Evolutionary conservation across 2,888 invertebrate genomes (phyloP), one percentile per base, ranked within the genome.

Genomic region (Pachycephus smyrnensis): DNA sequence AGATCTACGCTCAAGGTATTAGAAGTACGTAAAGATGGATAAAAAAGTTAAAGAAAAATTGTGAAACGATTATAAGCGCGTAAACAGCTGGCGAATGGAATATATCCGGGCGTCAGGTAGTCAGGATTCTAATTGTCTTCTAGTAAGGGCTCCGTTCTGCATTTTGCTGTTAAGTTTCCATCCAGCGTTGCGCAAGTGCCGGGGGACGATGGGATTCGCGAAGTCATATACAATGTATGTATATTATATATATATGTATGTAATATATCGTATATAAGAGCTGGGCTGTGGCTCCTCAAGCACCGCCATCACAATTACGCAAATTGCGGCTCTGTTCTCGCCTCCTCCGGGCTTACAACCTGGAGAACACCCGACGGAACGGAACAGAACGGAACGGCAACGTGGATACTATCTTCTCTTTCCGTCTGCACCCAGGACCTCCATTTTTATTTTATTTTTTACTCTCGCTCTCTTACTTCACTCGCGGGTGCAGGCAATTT

Each of bases 321-420:
- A 90, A 90, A 90, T 90, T 90, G 88, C 88, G 85, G 89, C 86
- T 88, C 88, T 87, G 89, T 90, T 90, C 89, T 89, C 88, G 88
- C 89, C 88, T 88, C 84, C 86, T 85, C 80, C 84, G 85, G 86
- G 86, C 86, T 85, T 81, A 77, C 78, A 55, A 76, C 78, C 80
- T 76, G 31, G 32, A 33, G 31, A 71, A 55, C 55, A 55, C 23
- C 55, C 55, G 55, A 55, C 55, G 23, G 55, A 55, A 55, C 55
- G 55, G 9, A 55, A 55, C 23, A 9, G 55, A 55, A 55, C 23
- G 55, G 23, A 55, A 23, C 55, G 55, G 23, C 23, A 55, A 55
- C 55, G 55, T 55, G 6, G 55, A 55, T 23, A 55, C 55, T 55
- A 55, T 55, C 55, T 55, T 23, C 23, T 55, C 55, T 9, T 55